A percentile compares a stretch with the other conserved stretches of the same genome.
Evolutionary conservation across 2,888 invertebrate species (phyloP).

Genomic region (Andrena camellia): DNA sequence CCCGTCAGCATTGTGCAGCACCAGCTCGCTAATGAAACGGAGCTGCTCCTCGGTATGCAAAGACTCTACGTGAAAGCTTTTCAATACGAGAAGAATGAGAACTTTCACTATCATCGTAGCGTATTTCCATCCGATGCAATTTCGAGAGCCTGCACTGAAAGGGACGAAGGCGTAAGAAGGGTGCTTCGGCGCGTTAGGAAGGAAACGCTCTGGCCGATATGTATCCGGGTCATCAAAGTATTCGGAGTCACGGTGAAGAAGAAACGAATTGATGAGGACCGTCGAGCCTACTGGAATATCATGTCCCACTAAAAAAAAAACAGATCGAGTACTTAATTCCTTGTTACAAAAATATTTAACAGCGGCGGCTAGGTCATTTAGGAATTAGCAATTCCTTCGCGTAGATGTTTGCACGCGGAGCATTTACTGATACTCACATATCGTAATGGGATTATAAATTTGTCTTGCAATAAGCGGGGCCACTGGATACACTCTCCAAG

Average conservation of each 20-base stretch:
- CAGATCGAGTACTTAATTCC: not conserved
- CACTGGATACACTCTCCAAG: conserved; percentile 81
- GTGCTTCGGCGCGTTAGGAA: conserved; percentile 81
- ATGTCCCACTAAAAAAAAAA: conserved; percentile 77
- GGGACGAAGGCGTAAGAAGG: conserved; percentile 85
- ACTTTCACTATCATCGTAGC: conserved; percentile 84
- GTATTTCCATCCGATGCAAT: conserved; percentile 84
- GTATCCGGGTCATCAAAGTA: conserved; percentile 86
- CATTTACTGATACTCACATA: conserved; percentile 74
- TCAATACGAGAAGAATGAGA: conserved; percentile 83
- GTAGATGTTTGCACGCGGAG: not conserved
- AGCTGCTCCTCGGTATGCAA: conserved; percentile 84
- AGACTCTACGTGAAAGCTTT: conserved; percentile 83
- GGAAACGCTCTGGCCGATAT: conserved; percentile 87
- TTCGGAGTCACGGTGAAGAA: conserved; percentile 85
- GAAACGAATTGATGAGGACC: conserved; percentile 80
- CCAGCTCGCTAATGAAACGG: conserved; percentile 84
- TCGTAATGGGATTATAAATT: conserved; percentile 78
- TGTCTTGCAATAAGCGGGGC: conserved; percentile 81
- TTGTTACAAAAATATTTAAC: not conserved
- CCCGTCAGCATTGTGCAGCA: conserved; percentile 82
- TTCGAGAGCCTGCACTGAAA: conserved; percentile 85
- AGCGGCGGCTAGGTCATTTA: too few relatives aligned
- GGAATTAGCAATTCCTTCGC: too few relatives aligned
- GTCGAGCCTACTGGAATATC: conserved; percentile 82